phyloP scores from a whole-genome alignment of 37 sponge, comb jelly and placozoan species.

The Theonella swinhoei region DNA sequence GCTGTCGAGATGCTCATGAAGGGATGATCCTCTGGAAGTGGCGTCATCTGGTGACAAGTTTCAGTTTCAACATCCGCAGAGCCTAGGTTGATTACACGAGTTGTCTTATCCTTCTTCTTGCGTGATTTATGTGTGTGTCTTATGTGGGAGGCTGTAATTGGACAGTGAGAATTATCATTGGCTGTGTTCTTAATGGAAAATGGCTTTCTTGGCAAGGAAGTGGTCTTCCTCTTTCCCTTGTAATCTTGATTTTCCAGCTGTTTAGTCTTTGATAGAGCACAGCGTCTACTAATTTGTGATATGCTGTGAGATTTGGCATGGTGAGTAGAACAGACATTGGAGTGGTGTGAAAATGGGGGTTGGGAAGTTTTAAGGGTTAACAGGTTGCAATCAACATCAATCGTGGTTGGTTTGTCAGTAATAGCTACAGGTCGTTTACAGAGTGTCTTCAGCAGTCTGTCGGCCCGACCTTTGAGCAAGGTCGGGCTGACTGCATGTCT shows the following conservation, averaged over 20 bases:
- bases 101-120: too few relatives aligned
- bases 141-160: too few relatives aligned
- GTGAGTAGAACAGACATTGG: background rate
- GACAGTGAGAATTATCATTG: too few relatives aligned
- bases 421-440: background rate
- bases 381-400: background rate
- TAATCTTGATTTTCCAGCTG: background rate
- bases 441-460: conserved; percentile 7
- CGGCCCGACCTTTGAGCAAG: background rate
- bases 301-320: background rate
- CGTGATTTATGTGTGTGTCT: too few relatives aligned
- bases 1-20: conserved; percentile 17
- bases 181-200: too few relatives aligned
- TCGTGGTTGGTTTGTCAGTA: background rate
- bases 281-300: too few relatives aligned
- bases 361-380: background rate
- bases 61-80: conserved; percentile 9
- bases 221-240: too few relatives aligned
- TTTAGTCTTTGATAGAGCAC: background rate
- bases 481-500: background rate
- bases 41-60: background rate
- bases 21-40: conserved; percentile 4
- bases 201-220: too few relatives aligned
- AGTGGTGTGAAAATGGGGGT: background rate
- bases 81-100: too few relatives aligned